Percentiles rank a stretch among this genome's conserved stretches.
Evolutionary conservation across 1,140 invertebrate species (phyloP).

Genomic region (Stegodyphus mimosarum): DNA sequence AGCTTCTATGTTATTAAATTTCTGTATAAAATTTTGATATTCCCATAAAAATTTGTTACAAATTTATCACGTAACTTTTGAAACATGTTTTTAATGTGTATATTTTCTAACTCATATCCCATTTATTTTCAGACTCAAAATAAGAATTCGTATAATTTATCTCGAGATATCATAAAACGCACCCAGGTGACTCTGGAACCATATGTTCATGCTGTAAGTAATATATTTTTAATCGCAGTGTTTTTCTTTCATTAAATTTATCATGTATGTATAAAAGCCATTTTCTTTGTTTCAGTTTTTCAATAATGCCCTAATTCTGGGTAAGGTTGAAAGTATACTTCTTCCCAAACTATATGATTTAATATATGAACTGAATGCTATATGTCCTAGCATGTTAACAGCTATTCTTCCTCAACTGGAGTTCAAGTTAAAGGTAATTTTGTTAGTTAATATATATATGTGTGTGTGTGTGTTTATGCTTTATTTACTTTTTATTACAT

Average conservation of each 20-base stretch:
- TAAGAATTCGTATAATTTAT: conserved; percentile 92
- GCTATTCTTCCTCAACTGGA: conserved; percentile 94
- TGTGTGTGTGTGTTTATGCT: too few relatives aligned
- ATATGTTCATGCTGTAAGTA: conserved; percentile 70
- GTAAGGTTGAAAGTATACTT: conserved; percentile 47
- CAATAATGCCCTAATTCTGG: conserved; percentile 60
- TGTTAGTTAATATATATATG: too few relatives aligned
- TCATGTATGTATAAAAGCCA: not conserved
- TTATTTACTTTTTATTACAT: too few relatives aligned
- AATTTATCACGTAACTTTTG: too few relatives aligned
- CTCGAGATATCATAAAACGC: conserved; percentile 91
- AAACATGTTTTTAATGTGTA: too few relatives aligned
- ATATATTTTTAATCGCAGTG: conserved; percentile 15
- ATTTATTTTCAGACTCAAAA: conserved; percentile 74
- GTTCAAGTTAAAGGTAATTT: conserved; percentile 75
- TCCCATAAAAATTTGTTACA: too few relatives aligned
- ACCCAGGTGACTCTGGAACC: conserved; percentile 94
- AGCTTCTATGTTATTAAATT: too few relatives aligned
- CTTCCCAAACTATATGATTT: conserved; percentile 82
- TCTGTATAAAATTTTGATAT: too few relatives aligned
- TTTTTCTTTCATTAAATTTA: not conserved
- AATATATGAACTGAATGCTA: conserved; percentile 96
- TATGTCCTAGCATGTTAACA: conserved; percentile 87
- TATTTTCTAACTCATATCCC: too few relatives aligned
- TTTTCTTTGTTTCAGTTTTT: conserved; percentile 56